A percentile compares a stretch with the other conserved stretches of the same genome.
phyloP scores from a whole-genome alignment of 1,140 invertebrate species.

The Ceratosolen solmsi region DNA sequence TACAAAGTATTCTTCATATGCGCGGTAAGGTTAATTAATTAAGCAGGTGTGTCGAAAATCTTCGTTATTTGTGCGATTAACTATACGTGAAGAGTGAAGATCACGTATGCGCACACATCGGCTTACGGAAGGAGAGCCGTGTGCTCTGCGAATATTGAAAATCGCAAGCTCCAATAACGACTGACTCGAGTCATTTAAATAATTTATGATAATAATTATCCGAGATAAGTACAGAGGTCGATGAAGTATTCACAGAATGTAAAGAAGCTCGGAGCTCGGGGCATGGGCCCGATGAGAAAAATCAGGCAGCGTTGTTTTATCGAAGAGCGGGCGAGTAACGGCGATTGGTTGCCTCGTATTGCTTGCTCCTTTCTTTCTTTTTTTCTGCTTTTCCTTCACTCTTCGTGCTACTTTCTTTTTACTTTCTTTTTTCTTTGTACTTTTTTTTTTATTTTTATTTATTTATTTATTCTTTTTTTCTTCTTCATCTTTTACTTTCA shows the following conservation, averaged over 20 bases:
- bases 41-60: not conserved
- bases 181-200: not conserved
- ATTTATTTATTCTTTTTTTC: too few species aligned
- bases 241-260: not conserved
- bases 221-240: not conserved
- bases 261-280: not conserved
- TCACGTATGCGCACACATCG: too few species aligned
- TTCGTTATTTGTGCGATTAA: not conserved
- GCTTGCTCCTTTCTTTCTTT: too few species aligned
- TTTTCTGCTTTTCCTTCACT: too few species aligned
- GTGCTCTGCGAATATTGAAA: too few species aligned
- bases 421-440: too few species aligned
- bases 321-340: not conserved
- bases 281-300: not conserved
- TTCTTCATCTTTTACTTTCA: too few species aligned
- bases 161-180: not conserved
- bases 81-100: not conserved
- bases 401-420: too few species aligned
- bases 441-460: too few species aligned
- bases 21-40: too few species aligned
- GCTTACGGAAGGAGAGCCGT: not conserved
- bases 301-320: constrained; percentile 64
- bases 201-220: not conserved
- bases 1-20: too few species aligned
- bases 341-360: constrained; percentile 66